A percentile compares a stretch with the other conserved stretches of the same genome.
Conservation (phyloP, 2,888 invertebrate species). For the Synergus umbraculus region DNA sequence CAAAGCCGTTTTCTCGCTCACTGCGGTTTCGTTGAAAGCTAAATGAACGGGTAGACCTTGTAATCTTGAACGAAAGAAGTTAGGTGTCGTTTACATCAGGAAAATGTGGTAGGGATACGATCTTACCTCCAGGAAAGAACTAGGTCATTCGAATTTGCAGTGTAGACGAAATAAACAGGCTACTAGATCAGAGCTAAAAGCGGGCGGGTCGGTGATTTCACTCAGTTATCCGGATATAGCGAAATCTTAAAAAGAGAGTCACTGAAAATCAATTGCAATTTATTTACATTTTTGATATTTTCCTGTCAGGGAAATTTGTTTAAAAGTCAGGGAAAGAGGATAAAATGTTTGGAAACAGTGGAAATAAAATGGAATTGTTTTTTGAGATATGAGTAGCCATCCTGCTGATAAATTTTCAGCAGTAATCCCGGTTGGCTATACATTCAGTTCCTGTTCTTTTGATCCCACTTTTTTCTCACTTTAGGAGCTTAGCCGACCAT, state of each 20-base stretch:
- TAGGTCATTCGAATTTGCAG: neutral
- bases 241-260: too few relatives aligned
- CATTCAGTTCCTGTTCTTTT: conserved; percentile 34
- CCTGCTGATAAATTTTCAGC: conserved; percentile 20
- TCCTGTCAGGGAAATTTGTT: too few relatives aligned
- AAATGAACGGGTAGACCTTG: conserved; percentile 8
- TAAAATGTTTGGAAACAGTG: too few relatives aligned
- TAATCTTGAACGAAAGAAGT: conserved; percentile 16
- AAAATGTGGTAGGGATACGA: conserved; percentile 10
- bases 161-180: neutral
- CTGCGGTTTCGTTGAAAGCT: conserved; percentile 16
- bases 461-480: conserved; percentile 40
- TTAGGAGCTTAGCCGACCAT: conserved; percentile 18
- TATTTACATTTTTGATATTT: too few relatives aligned
- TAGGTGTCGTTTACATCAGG: conserved; percentile 5
- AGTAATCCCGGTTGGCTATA: conserved; percentile 17
- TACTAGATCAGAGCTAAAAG: neutral
- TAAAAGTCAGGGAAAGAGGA: too few relatives aligned
- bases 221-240: too few relatives aligned
- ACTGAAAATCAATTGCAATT: neutral
- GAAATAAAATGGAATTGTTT: neutral
- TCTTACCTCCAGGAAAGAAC: neutral
- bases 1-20: neutral
- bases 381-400: neutral
- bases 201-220: neutral